A percentile compares a stretch with the other conserved stretches of the same genome.
phyloP scores from a whole-genome alignment of 2,888 invertebrate genomes.

The Caenorhabditis sp. region DNA sequence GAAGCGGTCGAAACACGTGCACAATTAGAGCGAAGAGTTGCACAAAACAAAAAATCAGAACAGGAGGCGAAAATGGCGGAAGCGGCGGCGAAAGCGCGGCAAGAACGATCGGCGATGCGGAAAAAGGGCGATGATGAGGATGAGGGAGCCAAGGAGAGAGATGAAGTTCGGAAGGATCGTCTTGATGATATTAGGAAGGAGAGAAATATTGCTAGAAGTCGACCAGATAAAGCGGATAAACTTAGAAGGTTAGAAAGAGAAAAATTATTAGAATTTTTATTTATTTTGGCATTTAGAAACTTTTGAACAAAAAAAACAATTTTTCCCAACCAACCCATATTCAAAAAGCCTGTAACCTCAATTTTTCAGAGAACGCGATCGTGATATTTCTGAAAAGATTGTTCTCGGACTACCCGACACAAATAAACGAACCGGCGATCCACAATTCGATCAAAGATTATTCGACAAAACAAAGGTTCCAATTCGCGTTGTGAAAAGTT shows the following conservation, averaged over 20 bases:
- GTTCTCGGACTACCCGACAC: constrained; percentile 93
- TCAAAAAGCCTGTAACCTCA: no score
- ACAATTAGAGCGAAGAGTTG: constrained; percentile 85
- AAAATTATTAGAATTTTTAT: neutral
- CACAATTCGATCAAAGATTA: constrained; percentile 87
- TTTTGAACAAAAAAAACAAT: no score
- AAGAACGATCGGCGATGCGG: constrained; percentile 37
- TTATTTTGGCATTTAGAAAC: neutral
- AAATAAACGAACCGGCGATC: constrained; percentile 69
- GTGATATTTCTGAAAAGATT: constrained; percentile 97
- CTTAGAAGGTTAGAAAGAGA: constrained; percentile 71
- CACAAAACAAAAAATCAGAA: constrained; percentile 87
- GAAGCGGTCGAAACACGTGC: constrained; percentile 97
- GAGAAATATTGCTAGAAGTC: constrained; percentile 88
- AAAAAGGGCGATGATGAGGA: constrained; percentile 75
- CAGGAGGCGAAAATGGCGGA: constrained; percentile 85
- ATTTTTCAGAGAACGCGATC: constrained; percentile 79
- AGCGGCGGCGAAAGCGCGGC: constrained; percentile 89
- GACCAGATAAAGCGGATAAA: constrained; percentile 88
- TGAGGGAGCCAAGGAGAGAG: constrained; percentile 79
- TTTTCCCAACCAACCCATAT: no score
- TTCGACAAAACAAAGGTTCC: constrained; percentile 82
- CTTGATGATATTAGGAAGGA: constrained; percentile 76
- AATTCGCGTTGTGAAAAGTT: neutral
- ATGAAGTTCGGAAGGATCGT: constrained; percentile 76